Evolutionary conservation across 2,797 vertebrate genomes (phyloP), one percentile per base, ranked within the genome.

Genomic region (Enteromius thamalakanensis): DNA sequence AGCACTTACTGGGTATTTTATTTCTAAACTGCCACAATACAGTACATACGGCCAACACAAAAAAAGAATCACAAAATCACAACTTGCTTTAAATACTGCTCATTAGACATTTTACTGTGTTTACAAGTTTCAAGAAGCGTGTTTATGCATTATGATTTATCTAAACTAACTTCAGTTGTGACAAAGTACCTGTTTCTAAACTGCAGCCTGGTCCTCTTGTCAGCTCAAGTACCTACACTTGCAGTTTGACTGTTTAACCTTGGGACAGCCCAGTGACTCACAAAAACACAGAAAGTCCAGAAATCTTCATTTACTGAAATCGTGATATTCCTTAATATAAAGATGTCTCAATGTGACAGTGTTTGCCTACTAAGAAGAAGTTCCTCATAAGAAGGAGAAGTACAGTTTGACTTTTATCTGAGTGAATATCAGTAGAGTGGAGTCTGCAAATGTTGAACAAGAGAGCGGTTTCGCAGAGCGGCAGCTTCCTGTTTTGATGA

Each of bases 401-500:
- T 58, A 60, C 6, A 17, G 17, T 23, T 53, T 55, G 64, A 53
- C 21, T 14, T 60, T 32, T 72, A n/a, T 17, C 42, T 74, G 1
- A 58, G 10, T 51, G 47, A 17, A 3, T 32, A 60, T 53, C 4
- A 15, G 45, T 40, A 40, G 32, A 40, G 8, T 34, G 71, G 9
- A 21, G 14, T 34, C 21, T 65, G 5, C 10, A 72, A 34, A 29
- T 45, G 17, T 42, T 62, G 12, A 72, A 23, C 53, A 19, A 64
- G 4, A 72, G 0, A 23, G 55, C 17, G 9, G 70, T 81, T 81
- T 74, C 45, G 65, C 42, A 37, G 29, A 65, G 45, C 6, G 0
- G n/a, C 29, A 47, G 21, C 70, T 81, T 81, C 80, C 80, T 81
- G 80, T 64, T 7, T 55, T 74, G 14, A 23, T 55, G 14, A 23